Evolutionary conservation across 2,113 vertebrate genomes (phyloP), one percentile per base, ranked within the genome.

Genomic region (Ophiodon elongatus): DNA sequence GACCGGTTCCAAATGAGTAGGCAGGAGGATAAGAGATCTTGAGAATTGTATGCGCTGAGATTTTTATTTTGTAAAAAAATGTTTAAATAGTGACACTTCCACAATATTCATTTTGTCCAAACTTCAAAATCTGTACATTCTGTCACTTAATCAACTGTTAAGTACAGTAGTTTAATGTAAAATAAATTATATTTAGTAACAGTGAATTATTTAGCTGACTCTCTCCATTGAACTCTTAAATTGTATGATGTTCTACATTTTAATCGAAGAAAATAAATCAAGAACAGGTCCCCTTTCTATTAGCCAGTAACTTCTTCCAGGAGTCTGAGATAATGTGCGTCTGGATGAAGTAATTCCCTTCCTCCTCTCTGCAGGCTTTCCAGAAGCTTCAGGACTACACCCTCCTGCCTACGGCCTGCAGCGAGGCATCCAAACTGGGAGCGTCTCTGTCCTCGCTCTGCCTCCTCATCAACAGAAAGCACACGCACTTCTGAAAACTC

Each of bases 371-470:
- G 8, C 90, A 98, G 97, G 96, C 95, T 25, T 95, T 98, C 84
- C 97, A 98, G 96, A 98, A 97, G 91, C 95, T 98, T 33, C 93
- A 95, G 14, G 96, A 97, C 60, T 97, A 97, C 94, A 97, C 95
- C 63, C 94, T 98, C 21, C 95, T 98, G 62, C 97, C 97, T 0
- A 97, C 96, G 2, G 96, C 97, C 83, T 96, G 96, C 95, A 96
- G 96, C 3, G 97, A 98, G 85, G 93, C 96, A 73, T 95, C 95
- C 74, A 98, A 97, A 84, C 94, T 96, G 10, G 96, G 96, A 0
- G 97, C 95, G 0, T 94, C 95, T 15, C 96, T 98, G 65, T 97
- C 97, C 59, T 97, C 97, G 1, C 95, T 97, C 85, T 97, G 97
- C 88, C 95, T 98, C 25, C 96, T 98, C 73, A 94, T 98, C 89